phyloP scores from a whole-genome alignment of 2,113 vertebrate genomes.

The Cepphus grylle region DNA sequence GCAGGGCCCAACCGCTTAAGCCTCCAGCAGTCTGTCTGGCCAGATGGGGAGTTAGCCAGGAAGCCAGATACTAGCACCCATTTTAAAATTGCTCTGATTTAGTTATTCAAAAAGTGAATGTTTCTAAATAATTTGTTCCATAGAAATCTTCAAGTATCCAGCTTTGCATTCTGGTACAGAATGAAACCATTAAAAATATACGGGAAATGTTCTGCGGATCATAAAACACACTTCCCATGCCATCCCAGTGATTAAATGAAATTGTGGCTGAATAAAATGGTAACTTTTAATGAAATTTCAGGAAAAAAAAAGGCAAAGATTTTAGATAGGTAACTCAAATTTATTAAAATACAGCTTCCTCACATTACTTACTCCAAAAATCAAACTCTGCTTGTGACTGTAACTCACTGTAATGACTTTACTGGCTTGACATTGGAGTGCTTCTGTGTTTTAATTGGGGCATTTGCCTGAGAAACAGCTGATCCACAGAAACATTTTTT shows the following conservation, averaged over 20 bases:
- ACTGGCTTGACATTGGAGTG: neutral
- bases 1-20: neutral
- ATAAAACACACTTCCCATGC: neutral
- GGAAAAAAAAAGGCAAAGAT: rapidly evolving
- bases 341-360: neutral
- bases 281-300: neutral
- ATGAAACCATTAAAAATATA: neutral
- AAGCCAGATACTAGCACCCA: neutral
- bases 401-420: neutral
- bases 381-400: neutral
- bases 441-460: neutral
- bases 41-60: neutral
- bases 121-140: neutral
- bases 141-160: neutral
- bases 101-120: neutral
- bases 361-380: neutral
- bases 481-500: neutral
- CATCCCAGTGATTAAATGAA: neutral
- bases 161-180: neutral
- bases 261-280: neutral
- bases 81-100: neutral
- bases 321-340: neutral
- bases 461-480: neutral
- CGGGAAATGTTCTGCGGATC: neutral
- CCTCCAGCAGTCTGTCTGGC: neutral